Percentiles rank a stretch among this genome's conserved stretches.
These are phyloP conservation scores for Tethea ocularis DNA, from an alignment of 2,888 invertebrate species.

Conservation along the genomic window DNA sequence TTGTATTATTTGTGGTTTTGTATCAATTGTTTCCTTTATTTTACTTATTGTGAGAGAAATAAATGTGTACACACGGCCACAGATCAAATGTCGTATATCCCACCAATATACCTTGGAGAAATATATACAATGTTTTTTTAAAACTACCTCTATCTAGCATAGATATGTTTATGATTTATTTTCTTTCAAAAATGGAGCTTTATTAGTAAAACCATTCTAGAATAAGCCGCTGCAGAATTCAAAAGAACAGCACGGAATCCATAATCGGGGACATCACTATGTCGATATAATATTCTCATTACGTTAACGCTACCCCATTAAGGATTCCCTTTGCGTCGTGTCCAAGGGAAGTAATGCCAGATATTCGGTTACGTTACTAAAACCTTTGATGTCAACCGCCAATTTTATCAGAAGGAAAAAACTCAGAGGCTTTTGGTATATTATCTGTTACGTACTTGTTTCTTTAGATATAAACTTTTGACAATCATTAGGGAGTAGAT, in stretches of 20 bases:
- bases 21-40: too few species aligned
- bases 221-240: background rate
- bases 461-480: background rate
- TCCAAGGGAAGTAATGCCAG: slow-evolving; percentile 22
- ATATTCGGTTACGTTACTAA: slow-evolving; percentile 24
- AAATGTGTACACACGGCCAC: too few species aligned
- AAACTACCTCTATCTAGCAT: too few species aligned
- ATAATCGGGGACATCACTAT: background rate
- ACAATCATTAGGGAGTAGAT: too few species aligned
- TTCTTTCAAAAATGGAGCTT: background rate
- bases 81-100: too few species aligned
- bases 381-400: slow-evolving; percentile 25
- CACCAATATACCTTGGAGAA: too few species aligned
- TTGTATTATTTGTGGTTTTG: too few species aligned
- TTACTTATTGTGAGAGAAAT: too few species aligned
- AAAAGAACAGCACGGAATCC: background rate
- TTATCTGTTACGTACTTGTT: background rate
- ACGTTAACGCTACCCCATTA: slow-evolving; percentile 25
- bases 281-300: slow-evolving; percentile 31
- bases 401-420: background rate
- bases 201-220: background rate
- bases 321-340: slow-evolving; percentile 30
- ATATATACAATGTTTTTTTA: too few species aligned
- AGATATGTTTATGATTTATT: too few species aligned
- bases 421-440: background rate